These are phyloP conservation scores for Plectropomus leopardus DNA, from an alignment of 2,113 vertebrate genomes.

Conservation along the genomic window DNA sequence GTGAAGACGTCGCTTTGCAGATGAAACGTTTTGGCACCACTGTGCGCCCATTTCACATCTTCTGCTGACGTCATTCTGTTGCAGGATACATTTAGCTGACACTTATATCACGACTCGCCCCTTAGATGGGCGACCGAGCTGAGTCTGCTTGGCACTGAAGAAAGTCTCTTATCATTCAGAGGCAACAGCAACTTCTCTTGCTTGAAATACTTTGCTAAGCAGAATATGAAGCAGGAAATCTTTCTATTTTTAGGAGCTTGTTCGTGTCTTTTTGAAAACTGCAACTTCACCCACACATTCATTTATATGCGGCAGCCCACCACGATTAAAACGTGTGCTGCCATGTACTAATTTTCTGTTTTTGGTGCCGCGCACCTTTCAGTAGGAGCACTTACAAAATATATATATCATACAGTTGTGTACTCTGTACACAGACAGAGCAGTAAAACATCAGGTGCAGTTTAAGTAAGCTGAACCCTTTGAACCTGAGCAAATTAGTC, in stretches of 20 bases:
- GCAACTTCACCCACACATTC: too few relatives aligned
- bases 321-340: too few relatives aligned
- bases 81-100: background rate
- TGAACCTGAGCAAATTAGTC: too few relatives aligned
- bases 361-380: too few relatives aligned
- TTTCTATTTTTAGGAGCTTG: background rate
- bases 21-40: slow-evolving; percentile 13
- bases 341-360: too few relatives aligned
- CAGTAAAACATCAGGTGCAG: too few relatives aligned
- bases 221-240: slow-evolving; percentile 3
- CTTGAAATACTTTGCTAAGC: background rate
- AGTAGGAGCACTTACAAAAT: too few relatives aligned
- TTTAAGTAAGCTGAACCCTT: too few relatives aligned
- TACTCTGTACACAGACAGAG: too few relatives aligned
- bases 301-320: too few relatives aligned
- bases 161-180: slow-evolving; percentile 33
- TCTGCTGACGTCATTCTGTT: background rate
- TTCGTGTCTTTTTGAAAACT: background rate
- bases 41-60: background rate
- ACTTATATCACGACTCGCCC: background rate
- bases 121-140: background rate
- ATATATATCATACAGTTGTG: too few relatives aligned
- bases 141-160: slow-evolving; percentile 5
- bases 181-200: background rate
- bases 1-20: slow-evolving; percentile 7